These are phyloP conservation scores for Lacerta bilineata DNA, from an alignment of 2,797 vertebrate species.

Conservation along the genomic window DNA sequence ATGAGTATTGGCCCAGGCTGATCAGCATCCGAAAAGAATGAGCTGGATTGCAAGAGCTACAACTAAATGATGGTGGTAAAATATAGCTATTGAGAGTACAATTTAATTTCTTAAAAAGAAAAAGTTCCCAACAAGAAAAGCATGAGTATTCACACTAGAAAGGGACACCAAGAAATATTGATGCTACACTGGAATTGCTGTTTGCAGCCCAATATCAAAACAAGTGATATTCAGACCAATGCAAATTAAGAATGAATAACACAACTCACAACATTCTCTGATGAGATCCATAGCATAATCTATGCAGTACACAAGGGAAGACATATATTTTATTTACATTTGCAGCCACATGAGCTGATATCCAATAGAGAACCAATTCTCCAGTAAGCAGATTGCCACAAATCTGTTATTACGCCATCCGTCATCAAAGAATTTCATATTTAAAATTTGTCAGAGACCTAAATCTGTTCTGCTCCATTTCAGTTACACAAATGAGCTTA, in stretches of 20 bases:
- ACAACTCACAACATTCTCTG: too few species aligned
- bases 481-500: neutral
- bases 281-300: too few species aligned
- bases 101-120: too few species aligned
- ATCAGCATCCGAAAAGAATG: too few species aligned
- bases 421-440: constrained; percentile 11
- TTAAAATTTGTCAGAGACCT: constrained; percentile 26
- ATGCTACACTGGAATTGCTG: neutral
- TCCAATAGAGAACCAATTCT: neutral
- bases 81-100: too few species aligned
- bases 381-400: neutral
- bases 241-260: neutral
- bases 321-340: neutral
- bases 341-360: neutral
- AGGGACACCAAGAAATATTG: neutral
- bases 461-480: neutral
- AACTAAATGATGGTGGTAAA: too few species aligned
- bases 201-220: neutral
- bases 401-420: constrained; percentile 8
- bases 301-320: neutral
- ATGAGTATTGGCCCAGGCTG: too few species aligned
- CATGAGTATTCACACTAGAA: too few species aligned
- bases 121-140: too few species aligned
- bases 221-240: neutral
- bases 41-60: too few species aligned